Base-by-base conservation (phyloP, 2,888 invertebrate genomes). In the Nasonovia ribisnigri region DNA sequence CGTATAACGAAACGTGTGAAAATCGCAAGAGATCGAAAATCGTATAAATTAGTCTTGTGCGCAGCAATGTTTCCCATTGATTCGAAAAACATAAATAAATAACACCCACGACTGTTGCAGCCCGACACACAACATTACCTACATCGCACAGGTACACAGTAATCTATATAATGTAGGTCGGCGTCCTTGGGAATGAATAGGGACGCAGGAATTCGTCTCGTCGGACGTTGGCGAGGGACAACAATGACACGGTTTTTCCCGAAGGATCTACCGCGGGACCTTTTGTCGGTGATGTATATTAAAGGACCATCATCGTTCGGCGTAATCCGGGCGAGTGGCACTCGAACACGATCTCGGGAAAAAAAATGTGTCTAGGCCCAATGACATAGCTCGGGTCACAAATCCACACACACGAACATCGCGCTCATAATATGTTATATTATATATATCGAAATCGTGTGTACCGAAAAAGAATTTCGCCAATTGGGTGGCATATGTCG, bases 241-340 rank as follows among this genome's bases (percentile, higher is more conserved):
- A 90, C 48, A 93, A 93, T 93, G 48, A 93, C 36, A 60, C 46
- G 93, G 86, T 93, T 90, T 93, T 93, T 90, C 90, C 93, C 54
- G n/a, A 54, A 77, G 57, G 43, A 60, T 89, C n/a, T 88, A 86
- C 57, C 60, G 6, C 36, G 48, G 48, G 57, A 46, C 48, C 60
- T 46, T 93, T 93, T 93, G 93, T 93, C 90, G 86, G 90, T 20
- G 48, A 10, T 5, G 67, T 48, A 8, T 54, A 57, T 90, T 86
- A 90, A 93, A 93, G 90, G 51, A 60, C 90, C 93, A 42, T 60
- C 84, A 29, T 42, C 48, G 42, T 46, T 77, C 57, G 89, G 77
- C 89, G 60, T 93, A 93, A 93, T 93, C 93, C 93, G 93, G 86
- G 54, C 90, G 46, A 84, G 42, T 48, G 48, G 84, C 86, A 93